These are phyloP conservation scores for Nebria brevicollis DNA, from an alignment of 2,888 invertebrate species.

Conservation along the genomic window DNA sequence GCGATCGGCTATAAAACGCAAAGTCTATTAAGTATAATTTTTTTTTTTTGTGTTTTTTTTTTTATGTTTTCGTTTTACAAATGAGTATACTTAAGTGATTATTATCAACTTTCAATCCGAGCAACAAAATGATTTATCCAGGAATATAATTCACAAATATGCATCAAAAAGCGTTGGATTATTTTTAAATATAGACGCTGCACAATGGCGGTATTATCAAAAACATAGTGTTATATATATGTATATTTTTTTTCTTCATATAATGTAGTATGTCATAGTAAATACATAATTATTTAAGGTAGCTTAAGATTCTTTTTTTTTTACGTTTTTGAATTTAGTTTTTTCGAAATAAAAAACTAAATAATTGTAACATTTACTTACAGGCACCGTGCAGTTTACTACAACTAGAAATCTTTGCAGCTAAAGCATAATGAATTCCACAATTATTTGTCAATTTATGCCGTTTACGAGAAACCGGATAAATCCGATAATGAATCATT, in stretches of 20 bases:
- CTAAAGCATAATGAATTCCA: constrained; percentile 46
- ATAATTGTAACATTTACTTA: constrained; percentile 39
- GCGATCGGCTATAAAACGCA: constrained; percentile 44
- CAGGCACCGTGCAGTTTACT: constrained; percentile 46
- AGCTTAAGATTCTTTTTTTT: constrained; percentile 6
- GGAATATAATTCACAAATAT: constrained; percentile 47
- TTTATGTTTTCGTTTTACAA: constrained; percentile 27
- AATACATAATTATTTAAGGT: background rate
- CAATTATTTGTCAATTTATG: constrained; percentile 29
- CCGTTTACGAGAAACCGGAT: constrained; percentile 35
- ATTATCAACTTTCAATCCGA: constrained; percentile 45
- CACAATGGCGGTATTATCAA: constrained; percentile 35
- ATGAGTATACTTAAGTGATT: constrained; percentile 46
- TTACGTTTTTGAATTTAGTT: constrained; percentile 30
- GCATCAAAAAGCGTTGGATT: constrained; percentile 46
- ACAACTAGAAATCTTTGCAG: constrained; percentile 44
- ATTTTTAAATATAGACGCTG: constrained; percentile 44
- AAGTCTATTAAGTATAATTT: constrained; percentile 37
- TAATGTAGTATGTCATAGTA: constrained; percentile 2
- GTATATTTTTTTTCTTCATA: background rate
- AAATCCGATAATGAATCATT: constrained; percentile 23
- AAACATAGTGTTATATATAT: background rate
- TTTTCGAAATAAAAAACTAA: constrained; percentile 37
- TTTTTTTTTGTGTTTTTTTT: background rate
- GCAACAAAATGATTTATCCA: constrained; percentile 42